These are phyloP conservation scores for Hippasteria phrygiana DNA, from an alignment of 53 echinoderm and acorn worm genomes.

Conservation along the genomic window DNA sequence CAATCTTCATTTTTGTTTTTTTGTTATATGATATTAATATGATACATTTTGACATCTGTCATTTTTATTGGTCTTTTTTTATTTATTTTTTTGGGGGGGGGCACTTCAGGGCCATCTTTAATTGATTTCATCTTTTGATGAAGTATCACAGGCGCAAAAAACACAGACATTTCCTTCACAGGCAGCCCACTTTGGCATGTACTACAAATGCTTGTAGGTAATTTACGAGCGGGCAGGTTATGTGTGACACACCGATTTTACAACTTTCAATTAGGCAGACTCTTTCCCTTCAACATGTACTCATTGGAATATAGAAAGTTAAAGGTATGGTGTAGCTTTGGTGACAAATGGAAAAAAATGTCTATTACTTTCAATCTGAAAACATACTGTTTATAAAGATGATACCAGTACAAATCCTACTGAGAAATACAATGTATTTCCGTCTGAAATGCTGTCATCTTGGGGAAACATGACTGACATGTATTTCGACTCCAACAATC, in stretches of 20 bases:
- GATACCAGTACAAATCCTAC: too few relatives aligned
- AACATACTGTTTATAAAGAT: too few relatives aligned
- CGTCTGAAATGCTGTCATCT: too few relatives aligned
- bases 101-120: neutral
- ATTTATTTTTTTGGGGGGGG: too few relatives aligned
- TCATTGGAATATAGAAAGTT: neutral
- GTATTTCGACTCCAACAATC: too few relatives aligned
- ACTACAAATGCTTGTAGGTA: neutral
- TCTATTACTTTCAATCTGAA: too few relatives aligned
- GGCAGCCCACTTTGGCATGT: neutral
- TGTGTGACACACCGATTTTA: neutral
- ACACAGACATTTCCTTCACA: neutral
- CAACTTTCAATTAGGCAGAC: neutral
- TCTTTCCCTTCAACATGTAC: neutral
- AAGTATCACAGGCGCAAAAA: neutral
- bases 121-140: conserved; percentile 4
- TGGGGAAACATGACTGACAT: too few relatives aligned
- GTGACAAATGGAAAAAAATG: too few relatives aligned
- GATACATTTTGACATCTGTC: neutral
- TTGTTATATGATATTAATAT: neutral
- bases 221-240: neutral
- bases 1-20: neutral
- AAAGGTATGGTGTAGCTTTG: neutral
- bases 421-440: too few relatives aligned
- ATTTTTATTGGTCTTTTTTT: neutral